These are phyloP conservation scores for Poecilobothrus nobilitatus DNA, from an alignment of 2,888 invertebrate species.

Conservation along the genomic window DNA sequence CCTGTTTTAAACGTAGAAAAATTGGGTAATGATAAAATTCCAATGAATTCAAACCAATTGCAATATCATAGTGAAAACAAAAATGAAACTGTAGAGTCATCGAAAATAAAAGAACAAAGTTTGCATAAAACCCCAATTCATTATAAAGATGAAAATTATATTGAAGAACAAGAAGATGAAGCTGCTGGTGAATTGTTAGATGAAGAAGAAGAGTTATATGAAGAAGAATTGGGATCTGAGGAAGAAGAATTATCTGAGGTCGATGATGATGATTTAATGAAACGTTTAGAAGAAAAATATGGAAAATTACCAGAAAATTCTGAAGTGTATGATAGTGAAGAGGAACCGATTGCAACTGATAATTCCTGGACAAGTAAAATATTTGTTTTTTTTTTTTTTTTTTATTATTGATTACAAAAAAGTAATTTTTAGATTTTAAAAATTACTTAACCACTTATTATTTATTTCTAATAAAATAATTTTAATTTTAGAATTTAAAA, in stretches of 20 bases:
- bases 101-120: not conserved
- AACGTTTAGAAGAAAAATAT: constrained; percentile 63
- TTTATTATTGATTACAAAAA: no score
- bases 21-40: not conserved
- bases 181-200: constrained; percentile 30
- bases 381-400: constrained; percentile 2
- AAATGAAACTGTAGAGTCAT: not conserved
- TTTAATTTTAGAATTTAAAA: no score
- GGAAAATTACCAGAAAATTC: constrained; percentile 54
- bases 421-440: no score
- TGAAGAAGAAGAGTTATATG: constrained; percentile 40
- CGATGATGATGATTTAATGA: constrained; percentile 61
- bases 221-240: constrained; percentile 38
- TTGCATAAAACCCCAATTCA: constrained; percentile 35
- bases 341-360: constrained; percentile 38
- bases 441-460: no score
- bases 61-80: not conserved
- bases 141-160: constrained; percentile 17
- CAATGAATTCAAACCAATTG: not conserved
- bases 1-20: not conserved
- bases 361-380: constrained; percentile 44
- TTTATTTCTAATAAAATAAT: no score
- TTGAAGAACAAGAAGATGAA: constrained; percentile 19
- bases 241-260: constrained; percentile 53
- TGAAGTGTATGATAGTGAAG: constrained; percentile 47